These are phyloP conservation scores for Trachelus stipa DNA, from an alignment of 2,888 invertebrate genomes.

Conservation along the genomic window DNA sequence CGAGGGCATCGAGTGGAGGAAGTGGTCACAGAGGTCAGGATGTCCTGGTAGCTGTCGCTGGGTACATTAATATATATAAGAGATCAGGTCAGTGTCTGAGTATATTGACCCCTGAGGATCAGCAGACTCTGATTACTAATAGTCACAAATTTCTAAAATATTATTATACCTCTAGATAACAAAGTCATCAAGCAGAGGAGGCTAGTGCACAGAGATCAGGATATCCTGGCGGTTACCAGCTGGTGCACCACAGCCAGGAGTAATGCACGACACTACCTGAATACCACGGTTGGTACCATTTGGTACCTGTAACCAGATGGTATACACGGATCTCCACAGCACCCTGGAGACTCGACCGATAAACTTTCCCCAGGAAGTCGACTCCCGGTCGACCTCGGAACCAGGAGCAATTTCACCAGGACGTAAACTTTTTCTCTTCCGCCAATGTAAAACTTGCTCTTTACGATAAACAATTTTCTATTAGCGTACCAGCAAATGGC, in stretches of 20 bases:
- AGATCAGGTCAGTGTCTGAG: too few species aligned
- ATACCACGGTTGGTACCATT: not conserved
- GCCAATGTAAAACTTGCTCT: not conserved
- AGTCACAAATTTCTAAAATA: too few species aligned
- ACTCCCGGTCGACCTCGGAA: not conserved
- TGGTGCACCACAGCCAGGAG: not conserved
- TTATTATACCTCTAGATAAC: too few species aligned
- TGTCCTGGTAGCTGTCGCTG: too few species aligned
- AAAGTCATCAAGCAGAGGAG: too few species aligned
- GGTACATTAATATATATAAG: too few species aligned
- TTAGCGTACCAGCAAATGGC: not conserved
- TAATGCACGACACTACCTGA: not conserved
- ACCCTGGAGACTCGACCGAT: constrained; percentile 4
- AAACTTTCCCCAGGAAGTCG: constrained; percentile 36
- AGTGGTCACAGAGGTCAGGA: too few species aligned
- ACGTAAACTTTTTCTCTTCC: not conserved
- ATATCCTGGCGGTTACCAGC: not conserved
- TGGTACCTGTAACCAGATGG: not conserved
- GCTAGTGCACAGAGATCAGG: too few species aligned
- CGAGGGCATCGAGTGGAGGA: too few species aligned
- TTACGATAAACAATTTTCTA: not conserved
- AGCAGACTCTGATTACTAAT: too few species aligned
- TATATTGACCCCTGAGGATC: too few species aligned
- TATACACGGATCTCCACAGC: not conserved
- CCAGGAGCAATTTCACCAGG: not conserved